Percentiles rank a stretch among this genome's conserved stretches.
These are phyloP conservation scores for Lydus trimaculatus DNA, from an alignment of 2,888 invertebrate species.

Conservation along the genomic window DNA sequence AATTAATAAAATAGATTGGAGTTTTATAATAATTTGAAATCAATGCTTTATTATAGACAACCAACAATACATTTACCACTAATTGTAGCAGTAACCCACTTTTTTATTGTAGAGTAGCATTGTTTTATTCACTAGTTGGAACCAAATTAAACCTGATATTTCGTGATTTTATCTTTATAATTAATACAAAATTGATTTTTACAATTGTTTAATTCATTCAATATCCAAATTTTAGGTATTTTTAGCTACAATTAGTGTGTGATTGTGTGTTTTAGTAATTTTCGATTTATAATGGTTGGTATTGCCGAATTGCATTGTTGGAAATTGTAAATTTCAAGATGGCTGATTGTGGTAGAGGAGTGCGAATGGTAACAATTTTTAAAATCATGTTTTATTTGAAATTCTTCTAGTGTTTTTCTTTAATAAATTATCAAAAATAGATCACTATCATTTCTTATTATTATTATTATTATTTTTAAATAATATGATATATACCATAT, in stretches of 20 bases:
- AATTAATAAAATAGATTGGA: too few species aligned
- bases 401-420: slow-evolving; percentile 19
- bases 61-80: not conserved
- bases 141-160: too few species aligned
- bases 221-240: too few species aligned
- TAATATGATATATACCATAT: slow-evolving; percentile 18
- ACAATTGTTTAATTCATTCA: too few species aligned
- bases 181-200: too few species aligned
- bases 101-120: too few species aligned
- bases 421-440: not conserved
- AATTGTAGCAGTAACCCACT: too few species aligned
- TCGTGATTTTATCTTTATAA: too few species aligned
- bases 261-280: not conserved
- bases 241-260: not conserved
- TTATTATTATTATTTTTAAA: slow-evolving; percentile 16
- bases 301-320: slow-evolving; percentile 55
- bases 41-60: not conserved
- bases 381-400: slow-evolving; percentile 47
- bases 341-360: slow-evolving; percentile 53
- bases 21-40: too few species aligned
- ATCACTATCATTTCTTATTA: slow-evolving; percentile 2
- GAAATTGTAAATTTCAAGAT: slow-evolving; percentile 55
- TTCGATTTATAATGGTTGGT: slow-evolving; percentile 31
- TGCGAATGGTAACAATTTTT: slow-evolving; percentile 51
- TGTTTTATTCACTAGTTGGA: too few species aligned